A percentile compares a stretch with the other conserved stretches of the same genome.
Conservation (phyloP, 2,797 vertebrate genomes). For the Heliangelus exortis region DNA sequence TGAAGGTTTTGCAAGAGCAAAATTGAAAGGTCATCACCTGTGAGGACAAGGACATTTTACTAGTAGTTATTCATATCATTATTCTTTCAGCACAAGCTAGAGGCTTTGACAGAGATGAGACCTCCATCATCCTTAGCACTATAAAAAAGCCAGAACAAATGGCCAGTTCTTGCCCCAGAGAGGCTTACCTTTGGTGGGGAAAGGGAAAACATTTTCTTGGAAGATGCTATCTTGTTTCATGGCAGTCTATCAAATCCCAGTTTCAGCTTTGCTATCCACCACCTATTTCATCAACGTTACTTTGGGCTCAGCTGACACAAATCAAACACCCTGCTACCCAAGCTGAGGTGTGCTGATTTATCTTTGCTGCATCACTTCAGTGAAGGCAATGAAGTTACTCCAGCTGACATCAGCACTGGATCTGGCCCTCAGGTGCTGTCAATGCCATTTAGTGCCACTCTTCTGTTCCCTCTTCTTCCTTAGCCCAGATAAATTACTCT, state of each 20-base stretch:
- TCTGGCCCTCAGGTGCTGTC: background rate
- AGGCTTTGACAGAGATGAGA: background rate
- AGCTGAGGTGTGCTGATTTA: background rate
- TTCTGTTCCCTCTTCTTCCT: background rate
- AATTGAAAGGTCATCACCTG: background rate
- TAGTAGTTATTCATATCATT: background rate
- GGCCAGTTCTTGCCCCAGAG: background rate
- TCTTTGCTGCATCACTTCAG: background rate
- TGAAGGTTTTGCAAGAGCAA: background rate
- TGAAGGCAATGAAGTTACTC: background rate
- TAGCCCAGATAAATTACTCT: background rate
- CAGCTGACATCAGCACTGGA: background rate
- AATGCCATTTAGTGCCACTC: background rate
- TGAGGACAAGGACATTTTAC: background rate
- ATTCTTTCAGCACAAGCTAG: background rate
- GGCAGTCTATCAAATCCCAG: background rate
- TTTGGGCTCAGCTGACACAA: background rate
- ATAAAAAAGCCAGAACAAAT: background rate
- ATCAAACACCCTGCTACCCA: background rate
- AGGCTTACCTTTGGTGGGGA: background rate
- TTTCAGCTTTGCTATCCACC: background rate
- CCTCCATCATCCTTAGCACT: background rate
- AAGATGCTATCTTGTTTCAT: background rate
- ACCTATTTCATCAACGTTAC: background rate
- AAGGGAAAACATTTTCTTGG: background rate